phyloP scores from a whole-genome alignment of 2,888 invertebrate genomes.

The Microctonus aethiopoides region DNA sequence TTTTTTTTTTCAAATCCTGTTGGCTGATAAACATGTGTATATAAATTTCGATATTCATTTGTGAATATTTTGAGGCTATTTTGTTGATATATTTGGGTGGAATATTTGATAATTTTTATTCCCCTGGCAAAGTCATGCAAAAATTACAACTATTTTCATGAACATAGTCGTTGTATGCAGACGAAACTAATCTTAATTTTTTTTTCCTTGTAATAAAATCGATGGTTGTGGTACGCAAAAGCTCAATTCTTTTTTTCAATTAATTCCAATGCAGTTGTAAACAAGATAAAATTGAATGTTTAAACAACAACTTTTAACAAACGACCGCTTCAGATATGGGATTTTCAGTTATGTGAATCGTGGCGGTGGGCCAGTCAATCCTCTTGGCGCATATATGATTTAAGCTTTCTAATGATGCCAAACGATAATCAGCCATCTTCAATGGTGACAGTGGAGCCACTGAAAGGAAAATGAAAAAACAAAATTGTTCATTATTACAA shows the following conservation, averaged over 20 bases:
- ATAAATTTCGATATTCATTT: not conserved
- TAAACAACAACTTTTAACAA: constrained; percentile 70
- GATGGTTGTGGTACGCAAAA: constrained; percentile 35
- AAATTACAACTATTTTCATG: not conserved
- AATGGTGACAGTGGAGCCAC: constrained; percentile 79
- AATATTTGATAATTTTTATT: not conserved
- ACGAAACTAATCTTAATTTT: constrained; percentile 17
- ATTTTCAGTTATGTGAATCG: constrained; percentile 83
- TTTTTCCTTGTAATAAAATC: constrained; percentile 2
- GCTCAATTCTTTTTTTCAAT: not conserved
- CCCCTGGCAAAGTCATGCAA: not conserved
- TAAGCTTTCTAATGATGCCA: constrained; percentile 72
- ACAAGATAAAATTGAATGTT: constrained; percentile 15
- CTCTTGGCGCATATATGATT: constrained; percentile 66
- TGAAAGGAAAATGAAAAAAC: constrained; percentile 66
- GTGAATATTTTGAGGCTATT: not conserved
- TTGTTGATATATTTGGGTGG: not conserved
- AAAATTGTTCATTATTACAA: not conserved
- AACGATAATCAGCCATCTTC: constrained; percentile 76
- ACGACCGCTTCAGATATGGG: constrained; percentile 81
- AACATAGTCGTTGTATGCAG: constrained; percentile 22
- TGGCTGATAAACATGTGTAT: not conserved
- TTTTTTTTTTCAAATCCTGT: not conserved
- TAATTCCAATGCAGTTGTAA: not conserved
- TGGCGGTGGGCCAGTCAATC: constrained; percentile 71